Evolutionary conservation across 2,888 invertebrate genomes (phyloP), one percentile per base, ranked within the genome.

Genomic region (Torymus aiolomorphi): DNA sequence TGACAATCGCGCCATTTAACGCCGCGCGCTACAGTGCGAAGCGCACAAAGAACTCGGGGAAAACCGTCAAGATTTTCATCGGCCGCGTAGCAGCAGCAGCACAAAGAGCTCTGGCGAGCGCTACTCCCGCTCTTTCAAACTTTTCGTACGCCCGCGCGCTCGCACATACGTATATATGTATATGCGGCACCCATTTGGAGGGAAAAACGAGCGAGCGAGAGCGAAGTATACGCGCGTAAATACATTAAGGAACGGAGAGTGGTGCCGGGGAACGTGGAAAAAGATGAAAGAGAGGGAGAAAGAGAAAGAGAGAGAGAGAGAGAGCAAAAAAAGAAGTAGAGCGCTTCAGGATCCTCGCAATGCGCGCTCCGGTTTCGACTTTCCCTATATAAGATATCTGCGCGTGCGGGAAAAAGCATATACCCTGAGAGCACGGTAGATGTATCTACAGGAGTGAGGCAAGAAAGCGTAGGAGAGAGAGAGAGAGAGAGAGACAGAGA

Each of bases 321-420:
- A 63, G 16, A 13, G 14, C n/a, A 42, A 16, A 31, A 14, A 16
- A 20, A 69, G 74, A 18, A 61, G 72, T 31, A 31, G 31, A 20
- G 70, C 56, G 67, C 20, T 59, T 16, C 24, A 63, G 62, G 69
- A 70, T 70, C 59, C 20, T 31, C 24, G 54, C 24, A 24, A 14
- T 51, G 10, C 4, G 12, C n/a, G 65, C 67, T 65, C 79, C 16
- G 71, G 62, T 76, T 69, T 78, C 78, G 73, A 72, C 62, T 78
- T 78, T 78, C 67, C 78, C 78, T 67, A 78, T 61, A 56, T 18
- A 49, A 66, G 66, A 74, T 57, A 74, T 66, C 65, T 20, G 31
- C 31, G 57, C 42, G 52, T 10, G 12, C n/a, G 67, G 54, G 52
- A 67, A 54, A 67, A 67, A 67, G 67, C 52, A 16, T 24, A 61